Conservation (phyloP, 2,113 vertebrate species). For the Melanocharis versteri region DNA sequence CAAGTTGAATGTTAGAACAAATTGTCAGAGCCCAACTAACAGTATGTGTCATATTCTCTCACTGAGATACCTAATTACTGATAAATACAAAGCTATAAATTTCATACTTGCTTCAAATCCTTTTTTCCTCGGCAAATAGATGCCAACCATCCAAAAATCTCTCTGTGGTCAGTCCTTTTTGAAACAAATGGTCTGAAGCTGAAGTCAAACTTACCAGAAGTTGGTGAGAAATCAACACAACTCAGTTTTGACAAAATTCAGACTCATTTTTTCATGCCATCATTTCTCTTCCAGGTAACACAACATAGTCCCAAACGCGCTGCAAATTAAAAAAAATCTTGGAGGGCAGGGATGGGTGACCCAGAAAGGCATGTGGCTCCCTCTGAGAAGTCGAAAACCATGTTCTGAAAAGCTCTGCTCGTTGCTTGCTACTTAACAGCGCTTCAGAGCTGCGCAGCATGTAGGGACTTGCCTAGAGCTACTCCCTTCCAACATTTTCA, state of each 20-base stretch:
- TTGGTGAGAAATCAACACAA: background rate
- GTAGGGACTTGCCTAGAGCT: slow-evolving; percentile 45
- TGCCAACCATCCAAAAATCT: background rate
- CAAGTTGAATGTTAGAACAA: slow-evolving; percentile 3
- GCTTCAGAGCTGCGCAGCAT: slow-evolving; percentile 5
- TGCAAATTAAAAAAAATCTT: background rate
- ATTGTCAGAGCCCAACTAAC: background rate
- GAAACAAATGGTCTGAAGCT: background rate
- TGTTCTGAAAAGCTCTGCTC: slow-evolving; percentile 47
- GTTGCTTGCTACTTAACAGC: slow-evolving; percentile 12
- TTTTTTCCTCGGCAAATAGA: background rate
- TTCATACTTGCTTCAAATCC: background rate
- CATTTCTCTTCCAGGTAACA: background rate
- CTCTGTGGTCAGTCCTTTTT: background rate
- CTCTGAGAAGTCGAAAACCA: slow-evolving; percentile 15
- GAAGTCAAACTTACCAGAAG: background rate
- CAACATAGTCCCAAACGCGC: background rate
- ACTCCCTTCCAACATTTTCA: slow-evolving; percentile 44
- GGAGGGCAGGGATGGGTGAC: background rate
- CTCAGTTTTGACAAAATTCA: background rate
- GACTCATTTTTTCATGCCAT: background rate
- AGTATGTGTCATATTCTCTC: background rate
- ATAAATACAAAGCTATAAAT: background rate
- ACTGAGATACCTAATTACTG: background rate
- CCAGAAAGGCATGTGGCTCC: background rate